Conservation (phyloP, 2,113 vertebrate genomes). For the Trochalopteron elliotii region DNA sequence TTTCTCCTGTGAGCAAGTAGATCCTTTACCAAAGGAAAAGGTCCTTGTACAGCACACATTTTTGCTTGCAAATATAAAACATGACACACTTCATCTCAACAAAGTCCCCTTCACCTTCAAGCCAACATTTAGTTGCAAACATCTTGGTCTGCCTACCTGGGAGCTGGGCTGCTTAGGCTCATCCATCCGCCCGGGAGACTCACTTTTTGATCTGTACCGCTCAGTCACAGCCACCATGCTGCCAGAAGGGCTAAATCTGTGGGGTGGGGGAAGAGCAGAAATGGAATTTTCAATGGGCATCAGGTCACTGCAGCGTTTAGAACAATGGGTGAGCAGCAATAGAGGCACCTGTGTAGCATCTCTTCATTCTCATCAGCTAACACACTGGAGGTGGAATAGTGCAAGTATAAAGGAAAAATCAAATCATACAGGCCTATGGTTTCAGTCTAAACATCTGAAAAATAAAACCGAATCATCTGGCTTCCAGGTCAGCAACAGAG, state of each 20-base stretch:
- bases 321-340: not conserved
- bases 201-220: constrained; percentile 91
- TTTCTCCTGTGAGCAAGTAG: not conserved
- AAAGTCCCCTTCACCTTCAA: not conserved
- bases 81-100: not conserved
- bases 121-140: not conserved
- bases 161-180: constrained; percentile 86
- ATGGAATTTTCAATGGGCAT: constrained; percentile 19
- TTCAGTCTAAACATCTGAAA: constrained; percentile 28
- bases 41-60: not conserved
- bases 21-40: not conserved
- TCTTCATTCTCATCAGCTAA: not conserved
- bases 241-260: constrained; percentile 95
- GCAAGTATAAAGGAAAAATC: constrained; percentile 7
- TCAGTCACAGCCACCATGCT: constrained; percentile 89
- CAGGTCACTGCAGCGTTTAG: not conserved
- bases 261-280: constrained; percentile 49
- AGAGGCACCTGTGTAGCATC: not conserved
- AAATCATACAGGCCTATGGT: not conserved
- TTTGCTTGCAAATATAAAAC: not conserved
- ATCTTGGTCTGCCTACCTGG: constrained; percentile 75
- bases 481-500: constrained; percentile 7
- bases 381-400: not conserved
- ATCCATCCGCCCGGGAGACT: constrained; percentile 90
- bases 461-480: not conserved